Evolutionary conservation across 2,113 vertebrate genomes (phyloP).

Genomic region (Equus quagga): DNA sequence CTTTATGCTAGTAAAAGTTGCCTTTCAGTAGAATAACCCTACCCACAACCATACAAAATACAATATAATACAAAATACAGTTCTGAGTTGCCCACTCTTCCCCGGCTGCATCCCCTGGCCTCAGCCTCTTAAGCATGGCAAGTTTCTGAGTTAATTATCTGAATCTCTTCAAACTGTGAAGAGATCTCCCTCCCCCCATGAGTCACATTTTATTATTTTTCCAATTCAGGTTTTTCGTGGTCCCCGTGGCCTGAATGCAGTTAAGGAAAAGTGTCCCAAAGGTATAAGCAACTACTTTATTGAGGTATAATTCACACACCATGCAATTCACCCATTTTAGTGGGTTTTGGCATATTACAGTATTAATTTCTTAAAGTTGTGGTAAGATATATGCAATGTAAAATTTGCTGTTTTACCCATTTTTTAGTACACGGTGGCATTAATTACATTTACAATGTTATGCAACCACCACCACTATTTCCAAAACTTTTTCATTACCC

Average conservation of each 20-base stretch:
- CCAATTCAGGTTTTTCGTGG: conserved; percentile 8
- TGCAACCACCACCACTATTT: not conserved
- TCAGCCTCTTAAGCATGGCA: not conserved
- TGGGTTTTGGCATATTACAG: not conserved
- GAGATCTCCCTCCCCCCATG: not conserved
- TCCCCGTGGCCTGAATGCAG: not conserved
- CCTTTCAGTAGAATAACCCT: not conserved
- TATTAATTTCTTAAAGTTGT: conserved; percentile 21
- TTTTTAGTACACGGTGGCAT: not conserved
- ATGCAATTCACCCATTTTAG: not conserved
- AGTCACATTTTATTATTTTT: conserved; percentile 53
- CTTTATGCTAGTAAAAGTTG: not conserved
- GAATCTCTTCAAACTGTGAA: conserved; percentile 20
- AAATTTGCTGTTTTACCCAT: not conserved
- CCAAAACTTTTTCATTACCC: not conserved
- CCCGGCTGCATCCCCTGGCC: not conserved
- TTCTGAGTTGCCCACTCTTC: not conserved
- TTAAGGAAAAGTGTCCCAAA: conserved; percentile 42
- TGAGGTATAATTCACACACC: conserved; percentile 45
- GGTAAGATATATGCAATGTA: not conserved
- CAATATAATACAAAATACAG: not conserved
- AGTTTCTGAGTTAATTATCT: conserved; percentile 34
- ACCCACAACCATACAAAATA: not conserved
- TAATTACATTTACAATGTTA: not conserved
- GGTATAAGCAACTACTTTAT: conserved; percentile 19